Conservation (phyloP, 2,113 vertebrate species). For the Clinocottus analis region DNA sequence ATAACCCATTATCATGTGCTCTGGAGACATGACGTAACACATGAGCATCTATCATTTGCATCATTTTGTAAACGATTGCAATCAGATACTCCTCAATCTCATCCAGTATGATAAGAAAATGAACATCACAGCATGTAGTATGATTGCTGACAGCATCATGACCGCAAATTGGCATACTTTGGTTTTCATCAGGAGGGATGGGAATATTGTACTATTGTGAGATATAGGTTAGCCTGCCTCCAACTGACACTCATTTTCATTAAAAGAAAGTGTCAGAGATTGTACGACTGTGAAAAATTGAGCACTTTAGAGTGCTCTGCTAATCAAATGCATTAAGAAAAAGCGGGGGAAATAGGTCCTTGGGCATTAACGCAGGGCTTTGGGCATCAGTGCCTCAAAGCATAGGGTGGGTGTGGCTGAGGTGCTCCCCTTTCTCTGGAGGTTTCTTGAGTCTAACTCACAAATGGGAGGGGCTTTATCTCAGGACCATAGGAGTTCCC, state of each 20-base stretch:
- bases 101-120: background rate
- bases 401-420: conserved; percentile 70
- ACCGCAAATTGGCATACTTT: conserved; percentile 50
- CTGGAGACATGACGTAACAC: conserved; percentile 77
- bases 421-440: conserved; percentile 59
- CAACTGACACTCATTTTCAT: conserved; percentile 59
- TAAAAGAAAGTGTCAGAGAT: conserved; percentile 49
- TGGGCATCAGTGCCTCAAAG: conserved; percentile 41
- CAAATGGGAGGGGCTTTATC: conserved; percentile 40
- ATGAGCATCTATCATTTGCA: conserved; percentile 54
- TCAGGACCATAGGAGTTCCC: conserved; percentile 48
- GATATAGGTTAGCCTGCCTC: conserved; percentile 72
- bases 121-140: conserved; percentile 24
- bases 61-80: conserved; percentile 37
- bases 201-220: conserved; percentile 57
- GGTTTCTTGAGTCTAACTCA: conserved; percentile 62
- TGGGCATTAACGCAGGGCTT: conserved; percentile 35
- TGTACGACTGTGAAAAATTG: conserved; percentile 37
- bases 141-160: conserved; percentile 41
- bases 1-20: conserved; percentile 72
- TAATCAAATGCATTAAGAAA: conserved; percentile 49
- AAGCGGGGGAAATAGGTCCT: conserved; percentile 44
- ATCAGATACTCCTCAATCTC: background rate
- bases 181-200: conserved; percentile 41
- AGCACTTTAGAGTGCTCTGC: conserved; percentile 42